phyloP scores from a whole-genome alignment of 2,113 vertebrate genomes.

The Aplodontia rufa region DNA sequence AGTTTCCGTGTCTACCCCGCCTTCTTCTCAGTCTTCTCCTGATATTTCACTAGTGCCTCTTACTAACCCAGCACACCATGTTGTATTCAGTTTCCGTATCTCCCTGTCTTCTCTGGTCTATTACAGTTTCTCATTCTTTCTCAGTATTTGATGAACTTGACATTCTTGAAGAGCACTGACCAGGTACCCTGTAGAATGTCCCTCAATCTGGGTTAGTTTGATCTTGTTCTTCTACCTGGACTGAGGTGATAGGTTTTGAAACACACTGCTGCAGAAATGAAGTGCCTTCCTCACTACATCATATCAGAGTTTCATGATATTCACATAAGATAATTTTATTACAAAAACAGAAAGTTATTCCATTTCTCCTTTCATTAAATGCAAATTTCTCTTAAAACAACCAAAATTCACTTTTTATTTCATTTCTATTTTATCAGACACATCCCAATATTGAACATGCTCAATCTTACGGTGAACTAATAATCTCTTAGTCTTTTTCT shows the following conservation, averaged over 20 bases:
- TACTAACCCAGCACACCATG: neutral
- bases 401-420: conserved; percentile 33
- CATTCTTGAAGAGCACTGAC: neutral
- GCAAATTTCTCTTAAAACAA: conserved; percentile 50
- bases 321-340: neutral
- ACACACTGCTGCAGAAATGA: neutral
- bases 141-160: neutral
- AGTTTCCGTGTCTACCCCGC: rapidly evolving
- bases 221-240: neutral
- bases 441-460: conserved; percentile 7
- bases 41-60: neutral
- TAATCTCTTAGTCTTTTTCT: conserved; percentile 11
- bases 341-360: conserved; percentile 20
- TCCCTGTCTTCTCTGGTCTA: neutral
- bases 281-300: neutral
- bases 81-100: rapidly evolving
- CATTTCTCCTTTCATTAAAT: conserved; percentile 16
- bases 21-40: too few relatives aligned
- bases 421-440: conserved; percentile 11
- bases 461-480: neutral
- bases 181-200: neutral
- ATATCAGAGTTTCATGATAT: neutral
- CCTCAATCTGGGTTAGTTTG: neutral
- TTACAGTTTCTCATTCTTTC: neutral
- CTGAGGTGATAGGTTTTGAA: neutral